phyloP scores from a whole-genome alignment of 2,888 invertebrate species.

The Lycia hirtaria region DNA sequence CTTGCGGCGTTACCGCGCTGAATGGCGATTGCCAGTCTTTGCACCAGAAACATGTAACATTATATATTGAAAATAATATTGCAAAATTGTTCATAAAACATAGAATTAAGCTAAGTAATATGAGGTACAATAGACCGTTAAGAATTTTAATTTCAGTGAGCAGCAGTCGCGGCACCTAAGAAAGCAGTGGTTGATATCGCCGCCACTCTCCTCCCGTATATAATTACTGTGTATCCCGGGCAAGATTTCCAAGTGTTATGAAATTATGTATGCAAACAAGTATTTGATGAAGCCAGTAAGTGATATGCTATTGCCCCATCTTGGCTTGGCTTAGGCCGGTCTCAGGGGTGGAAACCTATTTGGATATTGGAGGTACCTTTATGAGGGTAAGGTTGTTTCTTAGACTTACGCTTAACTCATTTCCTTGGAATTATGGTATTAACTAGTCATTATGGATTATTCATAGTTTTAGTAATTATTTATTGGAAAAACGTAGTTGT shows the following conservation, averaged over 20 bases:
- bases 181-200: too few relatives aligned
- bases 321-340: conserved; percentile 37
- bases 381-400: conserved; percentile 11
- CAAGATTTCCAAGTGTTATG: conserved; percentile 47
- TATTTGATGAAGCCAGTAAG: conserved; percentile 65
- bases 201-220: conserved; percentile 35
- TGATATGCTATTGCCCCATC: conserved; percentile 55
- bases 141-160: too few relatives aligned
- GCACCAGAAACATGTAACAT: too few relatives aligned
- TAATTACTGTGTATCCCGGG: conserved; percentile 29
- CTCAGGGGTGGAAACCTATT: conserved; percentile 28
- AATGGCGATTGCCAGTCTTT: too few relatives aligned
- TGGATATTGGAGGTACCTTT: conserved; percentile 16
- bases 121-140: too few relatives aligned
- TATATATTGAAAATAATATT: too few relatives aligned
- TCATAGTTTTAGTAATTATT: too few relatives aligned
- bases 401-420: neutral
- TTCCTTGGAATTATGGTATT: neutral
- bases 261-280: conserved; percentile 70
- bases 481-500: too few relatives aligned
- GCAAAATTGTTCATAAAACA: too few relatives aligned
- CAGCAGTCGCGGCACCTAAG: too few relatives aligned
- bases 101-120: too few relatives aligned
- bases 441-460: neutral
- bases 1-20: too few relatives aligned